phyloP scores from a whole-genome alignment of 1,140 invertebrate species.

The Drosophila kepulauana region DNA sequence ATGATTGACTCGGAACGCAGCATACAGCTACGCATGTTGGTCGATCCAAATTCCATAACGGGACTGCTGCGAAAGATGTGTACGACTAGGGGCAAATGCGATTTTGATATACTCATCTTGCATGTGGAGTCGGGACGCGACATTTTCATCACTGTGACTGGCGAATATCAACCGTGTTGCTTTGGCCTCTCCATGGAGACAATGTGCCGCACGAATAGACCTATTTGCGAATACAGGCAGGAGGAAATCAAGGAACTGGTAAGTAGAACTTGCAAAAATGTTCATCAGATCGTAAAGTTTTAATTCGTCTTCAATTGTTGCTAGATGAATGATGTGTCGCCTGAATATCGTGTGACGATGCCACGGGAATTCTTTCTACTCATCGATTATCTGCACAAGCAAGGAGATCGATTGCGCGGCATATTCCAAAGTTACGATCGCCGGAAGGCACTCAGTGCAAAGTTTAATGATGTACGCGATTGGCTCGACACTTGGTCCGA shows the following conservation, averaged over 20 bases:
- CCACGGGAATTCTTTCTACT: conserved; percentile 97
- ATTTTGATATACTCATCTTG: conserved; percentile 98
- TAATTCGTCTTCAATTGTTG: background rate
- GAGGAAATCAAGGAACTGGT: conserved; percentile 93
- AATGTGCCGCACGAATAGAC: conserved; percentile 92
- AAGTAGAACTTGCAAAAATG: conserved; percentile 25
- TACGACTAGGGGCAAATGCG: conserved; percentile 90
- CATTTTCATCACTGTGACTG: conserved; percentile 97
- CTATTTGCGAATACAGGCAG: conserved; percentile 91
- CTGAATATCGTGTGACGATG: conserved; percentile 85
- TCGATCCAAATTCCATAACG: conserved; percentile 57
- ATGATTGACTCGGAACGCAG: conserved; percentile 81
- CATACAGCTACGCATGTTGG: conserved; percentile 69
- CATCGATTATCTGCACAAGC: conserved; percentile 95
- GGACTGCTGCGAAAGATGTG: conserved; percentile 80
- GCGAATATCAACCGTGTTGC: conserved; percentile 94
- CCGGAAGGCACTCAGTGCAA: conserved; percentile 90
- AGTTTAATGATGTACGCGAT: conserved; percentile 95
- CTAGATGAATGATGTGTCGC: conserved; percentile 86
- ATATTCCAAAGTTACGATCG: conserved; percentile 90
- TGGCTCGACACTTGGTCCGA: conserved; percentile 92
- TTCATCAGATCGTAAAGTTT: too few species aligned
- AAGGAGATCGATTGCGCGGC: conserved; percentile 91
- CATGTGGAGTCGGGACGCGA: conserved; percentile 98
- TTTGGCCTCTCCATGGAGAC: conserved; percentile 97